phyloP scores from a whole-genome alignment of 2,113 vertebrate species.

The Psammodynastes pulverulentus region DNA sequence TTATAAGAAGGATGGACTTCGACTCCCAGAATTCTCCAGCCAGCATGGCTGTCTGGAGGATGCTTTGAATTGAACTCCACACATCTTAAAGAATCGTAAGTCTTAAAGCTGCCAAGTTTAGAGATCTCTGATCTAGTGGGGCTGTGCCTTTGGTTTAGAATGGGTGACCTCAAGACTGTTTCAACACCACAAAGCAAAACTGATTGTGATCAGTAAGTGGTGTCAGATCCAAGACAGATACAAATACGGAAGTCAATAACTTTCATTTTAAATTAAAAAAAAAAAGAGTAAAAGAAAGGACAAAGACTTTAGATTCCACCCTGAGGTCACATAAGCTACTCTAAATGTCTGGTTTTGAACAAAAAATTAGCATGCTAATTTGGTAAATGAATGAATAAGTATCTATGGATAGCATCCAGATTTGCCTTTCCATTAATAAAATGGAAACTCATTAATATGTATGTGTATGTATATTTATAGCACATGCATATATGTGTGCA shows the following conservation, averaged over 20 bases:
- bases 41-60: no score
- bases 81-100: neutral
- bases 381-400: neutral
- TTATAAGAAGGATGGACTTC: neutral
- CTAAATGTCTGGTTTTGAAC: neutral
- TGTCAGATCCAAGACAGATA: neutral
- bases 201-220: neutral
- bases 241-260: neutral
- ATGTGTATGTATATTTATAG: no score
- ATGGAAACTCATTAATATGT: no score
- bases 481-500: no score
- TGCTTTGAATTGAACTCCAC: neutral
- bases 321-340: neutral
- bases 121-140: neutral
- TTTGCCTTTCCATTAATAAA: neutral
- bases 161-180: accelerated
- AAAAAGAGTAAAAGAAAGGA: neutral
- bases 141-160: neutral
- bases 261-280: neutral
- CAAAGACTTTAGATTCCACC: neutral
- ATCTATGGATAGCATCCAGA: neutral
- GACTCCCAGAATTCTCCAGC: neutral
- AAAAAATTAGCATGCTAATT: neutral
- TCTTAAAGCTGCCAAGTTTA: neutral
- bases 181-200: neutral